These are phyloP conservation scores for Pachymerium ferrugineum DNA, from an alignment of 2,888 invertebrate genomes.

Conservation along the genomic window DNA sequence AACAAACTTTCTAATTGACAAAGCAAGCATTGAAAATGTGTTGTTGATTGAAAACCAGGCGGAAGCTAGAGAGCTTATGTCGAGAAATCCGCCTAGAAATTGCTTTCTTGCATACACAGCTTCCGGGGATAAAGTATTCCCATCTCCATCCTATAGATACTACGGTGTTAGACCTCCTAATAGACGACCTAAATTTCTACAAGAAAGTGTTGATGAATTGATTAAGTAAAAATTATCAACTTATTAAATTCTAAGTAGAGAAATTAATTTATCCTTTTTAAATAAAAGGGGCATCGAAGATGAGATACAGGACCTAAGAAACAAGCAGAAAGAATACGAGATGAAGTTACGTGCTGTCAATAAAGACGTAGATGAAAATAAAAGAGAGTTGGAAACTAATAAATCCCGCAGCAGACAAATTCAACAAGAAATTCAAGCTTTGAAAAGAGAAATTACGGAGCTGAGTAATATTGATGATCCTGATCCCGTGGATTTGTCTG, in stretches of 20 bases:
- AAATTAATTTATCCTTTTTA: neutral
- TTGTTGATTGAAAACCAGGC: slow-evolving; percentile 66
- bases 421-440: neutral
- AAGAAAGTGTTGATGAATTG: slow-evolving; percentile 35
- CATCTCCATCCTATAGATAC: slow-evolving; percentile 37
- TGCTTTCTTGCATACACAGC: slow-evolving; percentile 41
- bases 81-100: slow-evolving; percentile 45
- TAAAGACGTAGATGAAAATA: neutral
- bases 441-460: slow-evolving; percentile 42
- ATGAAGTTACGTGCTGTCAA: neutral
- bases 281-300: neutral
- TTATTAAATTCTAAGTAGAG: neutral
- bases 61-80: slow-evolving; percentile 65
- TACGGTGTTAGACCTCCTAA: slow-evolving; percentile 36
- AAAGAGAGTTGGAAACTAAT: neutral
- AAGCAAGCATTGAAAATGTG: slow-evolving; percentile 62
- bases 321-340: slow-evolving; percentile 35
- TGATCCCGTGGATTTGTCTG: slow-evolving; percentile 45
- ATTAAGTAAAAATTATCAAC: slow-evolving; percentile 31
- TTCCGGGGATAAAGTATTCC: slow-evolving; percentile 38
- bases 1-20: slow-evolving; percentile 79
- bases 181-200: slow-evolving; percentile 32
- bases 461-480: slow-evolving; percentile 45
- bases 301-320: neutral
- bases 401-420: neutral